phyloP scores from a whole-genome alignment of 2,888 invertebrate genomes.

The Platypus cylindrus region DNA sequence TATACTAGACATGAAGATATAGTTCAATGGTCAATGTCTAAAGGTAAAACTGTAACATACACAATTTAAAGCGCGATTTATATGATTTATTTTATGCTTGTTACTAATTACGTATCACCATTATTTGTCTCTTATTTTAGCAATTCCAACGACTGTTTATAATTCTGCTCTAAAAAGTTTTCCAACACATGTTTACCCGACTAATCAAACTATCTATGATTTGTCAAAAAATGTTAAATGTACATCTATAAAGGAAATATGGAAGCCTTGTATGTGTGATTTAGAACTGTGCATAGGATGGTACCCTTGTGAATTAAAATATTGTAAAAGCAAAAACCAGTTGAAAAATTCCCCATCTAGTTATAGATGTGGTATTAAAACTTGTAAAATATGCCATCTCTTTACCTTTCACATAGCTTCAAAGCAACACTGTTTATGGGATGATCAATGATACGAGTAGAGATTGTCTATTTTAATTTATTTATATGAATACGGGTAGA shows the following conservation, averaged over 20 bases:
- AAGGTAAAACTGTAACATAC: conserved; percentile 45
- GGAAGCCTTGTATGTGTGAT: conserved; percentile 71
- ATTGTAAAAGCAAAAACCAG: conserved; percentile 55
- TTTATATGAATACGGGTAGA: too few species aligned
- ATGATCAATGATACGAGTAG: conserved; percentile 36
- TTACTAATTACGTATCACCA: too few species aligned
- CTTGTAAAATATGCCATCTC: conserved; percentile 79
- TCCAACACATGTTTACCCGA: conserved; percentile 36
- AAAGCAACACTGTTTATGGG: conserved; percentile 73
- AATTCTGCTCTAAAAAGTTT: conserved; percentile 59
- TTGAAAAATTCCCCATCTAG: conserved; percentile 48
- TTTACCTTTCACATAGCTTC: conserved; percentile 77
- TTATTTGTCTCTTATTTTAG: too few species aligned
- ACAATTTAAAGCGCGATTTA: neutral
- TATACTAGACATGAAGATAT: conserved; percentile 69
- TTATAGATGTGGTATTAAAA: conserved; percentile 92
- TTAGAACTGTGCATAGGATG: conserved; percentile 84
- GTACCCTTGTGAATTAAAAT: conserved; percentile 93
- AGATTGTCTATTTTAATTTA: neutral
- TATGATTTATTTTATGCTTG: conserved; percentile 5
- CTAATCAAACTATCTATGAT: conserved; percentile 20
- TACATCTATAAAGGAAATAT: conserved; percentile 52
- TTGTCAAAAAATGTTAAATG: conserved; percentile 37
- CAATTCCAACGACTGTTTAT: conserved; percentile 59
- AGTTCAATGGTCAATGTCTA: conserved; percentile 63